Evolutionary conservation across 2,797 vertebrate genomes (phyloP).

Genomic region (Artibeus jamaicensis): DNA sequence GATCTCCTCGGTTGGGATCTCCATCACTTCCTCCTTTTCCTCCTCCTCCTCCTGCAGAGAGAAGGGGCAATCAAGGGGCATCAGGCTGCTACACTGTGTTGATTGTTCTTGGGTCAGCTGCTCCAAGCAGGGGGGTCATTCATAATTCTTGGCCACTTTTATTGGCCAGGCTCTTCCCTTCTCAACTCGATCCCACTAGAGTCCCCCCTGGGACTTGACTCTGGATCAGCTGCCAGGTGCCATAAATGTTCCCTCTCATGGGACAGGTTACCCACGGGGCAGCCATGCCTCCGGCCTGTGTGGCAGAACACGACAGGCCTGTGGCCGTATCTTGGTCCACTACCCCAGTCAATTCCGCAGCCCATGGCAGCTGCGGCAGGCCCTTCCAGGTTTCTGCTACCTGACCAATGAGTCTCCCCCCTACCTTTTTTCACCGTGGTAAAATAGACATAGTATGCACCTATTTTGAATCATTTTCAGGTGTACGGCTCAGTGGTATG

Average conservation of each 20-base stretch:
- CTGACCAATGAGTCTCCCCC: too few species aligned
- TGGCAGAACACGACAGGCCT: not conserved
- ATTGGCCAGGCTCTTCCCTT: not conserved
- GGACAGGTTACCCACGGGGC: not conserved
- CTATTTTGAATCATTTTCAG: not conserved
- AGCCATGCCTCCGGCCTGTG: not conserved
- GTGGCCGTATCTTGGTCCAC: not conserved
- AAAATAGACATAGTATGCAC: not conserved
- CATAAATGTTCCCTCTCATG: not conserved
- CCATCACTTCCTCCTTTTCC: not conserved
- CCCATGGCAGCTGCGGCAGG: not conserved
- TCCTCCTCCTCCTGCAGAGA: not conserved
- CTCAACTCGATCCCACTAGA: not conserved
- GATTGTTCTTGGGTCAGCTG: not conserved
- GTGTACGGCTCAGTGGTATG: not conserved
- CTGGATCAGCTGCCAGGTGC: too few species aligned
- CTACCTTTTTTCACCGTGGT: not conserved
- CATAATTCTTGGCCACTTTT: not conserved
- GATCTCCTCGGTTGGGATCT: rapidly evolving
- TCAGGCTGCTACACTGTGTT: not conserved
- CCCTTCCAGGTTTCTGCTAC: not conserved
- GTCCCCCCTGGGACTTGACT: not conserved
- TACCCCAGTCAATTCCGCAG: not conserved
- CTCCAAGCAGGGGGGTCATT: too few species aligned
- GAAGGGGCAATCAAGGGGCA: not conserved